These are phyloP conservation scores for Stratiomys singularior DNA, from an alignment of 2,888 invertebrate genomes.

Conservation along the genomic window DNA sequence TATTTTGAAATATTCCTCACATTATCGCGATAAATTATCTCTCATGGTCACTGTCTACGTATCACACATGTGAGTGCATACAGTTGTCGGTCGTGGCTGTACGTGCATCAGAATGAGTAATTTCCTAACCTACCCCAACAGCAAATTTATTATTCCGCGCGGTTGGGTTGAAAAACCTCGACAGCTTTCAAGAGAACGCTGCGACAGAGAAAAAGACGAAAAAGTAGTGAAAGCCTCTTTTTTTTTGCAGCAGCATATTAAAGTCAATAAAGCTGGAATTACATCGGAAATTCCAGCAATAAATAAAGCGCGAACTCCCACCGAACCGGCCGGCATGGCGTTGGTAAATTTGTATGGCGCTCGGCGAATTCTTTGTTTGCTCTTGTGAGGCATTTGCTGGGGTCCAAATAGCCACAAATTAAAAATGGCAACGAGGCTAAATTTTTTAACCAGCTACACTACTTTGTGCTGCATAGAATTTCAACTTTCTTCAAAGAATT, in stretches of 20 bases:
- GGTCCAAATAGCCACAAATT: not conserved
- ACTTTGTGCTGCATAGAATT: conserved; percentile 16
- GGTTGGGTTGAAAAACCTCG: conserved; percentile 19
- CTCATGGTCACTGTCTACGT: conserved; percentile 35
- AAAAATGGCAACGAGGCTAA: conserved; percentile 41
- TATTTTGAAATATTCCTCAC: conserved; percentile 24
- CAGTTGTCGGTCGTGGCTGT: not conserved
- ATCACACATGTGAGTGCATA: not conserved
- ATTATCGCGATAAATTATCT: conserved; percentile 36
- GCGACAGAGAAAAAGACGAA: not conserved
- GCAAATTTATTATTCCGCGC: conserved; percentile 21
- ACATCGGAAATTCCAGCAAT: conserved; percentile 38
- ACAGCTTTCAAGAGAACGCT: not conserved
- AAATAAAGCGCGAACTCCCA: conserved; percentile 21
- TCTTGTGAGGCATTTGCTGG: conserved; percentile 3
- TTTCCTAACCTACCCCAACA: conserved; percentile 41
- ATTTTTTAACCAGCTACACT: conserved; percentile 24
- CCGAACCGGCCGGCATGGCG: not conserved
- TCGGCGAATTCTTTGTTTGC: not conserved
- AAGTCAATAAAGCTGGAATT: conserved; percentile 41
- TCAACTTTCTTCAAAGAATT: conserved; percentile 13
- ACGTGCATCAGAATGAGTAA: conserved; percentile 29
- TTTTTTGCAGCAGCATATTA: conserved; percentile 33
- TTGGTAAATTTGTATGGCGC: not conserved
- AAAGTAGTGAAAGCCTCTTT: conserved; percentile 20